Base-by-base conservation (phyloP, 1,140 invertebrate genomes). In the Brachionus asplanchnoidis region DNA sequence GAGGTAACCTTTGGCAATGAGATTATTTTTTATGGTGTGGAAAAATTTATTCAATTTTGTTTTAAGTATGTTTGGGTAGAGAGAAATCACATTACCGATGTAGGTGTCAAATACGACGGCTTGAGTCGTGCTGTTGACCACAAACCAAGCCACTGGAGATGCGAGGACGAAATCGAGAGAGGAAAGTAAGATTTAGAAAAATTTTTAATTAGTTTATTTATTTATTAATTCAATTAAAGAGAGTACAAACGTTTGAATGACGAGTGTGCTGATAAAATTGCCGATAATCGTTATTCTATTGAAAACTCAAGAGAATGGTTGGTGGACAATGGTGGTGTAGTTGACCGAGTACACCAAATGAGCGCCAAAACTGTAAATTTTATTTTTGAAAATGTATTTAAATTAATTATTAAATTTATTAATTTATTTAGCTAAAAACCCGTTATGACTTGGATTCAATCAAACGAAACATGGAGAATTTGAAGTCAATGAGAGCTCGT, bases 181-280 rank as follows among this genome's bases (percentile, higher is more conserved):
- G 84, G 84, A 84, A 84, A 84, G 84, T 84, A 75, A 56, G 42
- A 36, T 12, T 11, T 12, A 14, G 12, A 28, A 60, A 8, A 60
- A 36, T 20, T 20, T 17, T 17, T 42, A 40, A 65, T 7, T 53
- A 78, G 1, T 32, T 53, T 20, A 20, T 42, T 28, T 28, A 26
- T 20, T 12, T 44, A 77, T 26, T 46, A 50, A 28, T 46, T 75
- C 7, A 14, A n/a, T 26, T 65, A 1, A 66, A 84, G 84, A 42
- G 84, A 84, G 60, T 84, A 75, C 14, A 53, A 75, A 78, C 84
- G 84, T 23, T 32, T 75, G 46, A 84, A 84, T 78, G 84, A 84
- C 60, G 84, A 84, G 40, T 84, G 84, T 65, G 84, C 84, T 65
- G 84, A 75, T 77, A 84, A 84, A 84, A 84, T 84, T 36, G 60